phyloP scores from a whole-genome alignment of 2,888 invertebrate species.

The Trachelus troglodyta region DNA sequence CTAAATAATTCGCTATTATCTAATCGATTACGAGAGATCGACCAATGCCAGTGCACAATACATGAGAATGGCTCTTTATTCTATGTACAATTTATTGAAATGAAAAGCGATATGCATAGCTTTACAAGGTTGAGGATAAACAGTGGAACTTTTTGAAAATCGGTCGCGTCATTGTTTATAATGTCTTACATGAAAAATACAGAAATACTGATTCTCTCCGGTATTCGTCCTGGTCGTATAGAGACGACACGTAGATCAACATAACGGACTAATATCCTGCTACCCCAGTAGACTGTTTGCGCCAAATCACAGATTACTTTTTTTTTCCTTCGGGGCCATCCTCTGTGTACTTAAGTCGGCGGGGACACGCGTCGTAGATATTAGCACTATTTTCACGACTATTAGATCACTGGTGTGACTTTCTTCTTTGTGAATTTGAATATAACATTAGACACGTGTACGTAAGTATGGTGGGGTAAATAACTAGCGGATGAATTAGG shows the following conservation, averaged over 20 bases:
- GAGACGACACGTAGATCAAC: neutral
- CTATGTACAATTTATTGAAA: neutral
- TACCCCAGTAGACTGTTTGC: neutral
- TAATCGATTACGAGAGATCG: neutral
- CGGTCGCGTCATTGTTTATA: neutral
- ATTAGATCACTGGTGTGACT: neutral
- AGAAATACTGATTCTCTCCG: neutral
- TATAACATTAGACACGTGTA: neutral
- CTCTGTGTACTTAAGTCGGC: neutral
- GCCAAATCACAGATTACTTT: neutral
- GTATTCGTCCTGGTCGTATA: neutral
- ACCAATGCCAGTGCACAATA: neutral
- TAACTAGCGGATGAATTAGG: neutral
- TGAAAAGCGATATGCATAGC: neutral
- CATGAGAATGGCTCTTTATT: neutral
- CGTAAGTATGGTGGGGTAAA: neutral
- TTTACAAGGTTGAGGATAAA: neutral
- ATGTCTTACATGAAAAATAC: neutral
- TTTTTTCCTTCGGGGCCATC: neutral
- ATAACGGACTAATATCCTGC: neutral
- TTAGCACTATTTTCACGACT: neutral
- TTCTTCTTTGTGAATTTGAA: neutral
- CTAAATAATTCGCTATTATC: neutral
- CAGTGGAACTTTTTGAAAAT: neutral
- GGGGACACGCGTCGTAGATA: neutral